Evolutionary conservation across 2,888 invertebrate genomes (phyloP).

Genomic region (Caenorhabditis drosophilae): DNA sequence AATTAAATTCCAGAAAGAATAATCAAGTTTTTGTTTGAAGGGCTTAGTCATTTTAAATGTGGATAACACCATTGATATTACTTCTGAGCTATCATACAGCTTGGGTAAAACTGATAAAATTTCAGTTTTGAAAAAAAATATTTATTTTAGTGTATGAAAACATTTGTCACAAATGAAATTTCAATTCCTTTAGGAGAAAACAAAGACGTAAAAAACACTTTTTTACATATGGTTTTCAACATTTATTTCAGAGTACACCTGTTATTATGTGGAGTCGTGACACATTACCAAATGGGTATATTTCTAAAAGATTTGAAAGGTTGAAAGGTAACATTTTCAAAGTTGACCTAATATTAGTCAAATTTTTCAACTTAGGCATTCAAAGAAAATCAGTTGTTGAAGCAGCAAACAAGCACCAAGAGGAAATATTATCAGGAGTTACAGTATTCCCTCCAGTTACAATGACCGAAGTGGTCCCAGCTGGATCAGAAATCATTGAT

Average conservation of each 20-base stretch:
- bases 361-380: no score
- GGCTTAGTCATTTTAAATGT: constrained; percentile 2
- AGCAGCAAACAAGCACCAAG: no score
- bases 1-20: no score
- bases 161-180: constrained; percentile 37
- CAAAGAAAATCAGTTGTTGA: no score
- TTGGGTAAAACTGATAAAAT: not conserved
- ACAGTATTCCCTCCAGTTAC: no score
- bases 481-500: no score
- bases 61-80: not conserved
- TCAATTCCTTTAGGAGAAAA: constrained; percentile 36
- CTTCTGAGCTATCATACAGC: not conserved
- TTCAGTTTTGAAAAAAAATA: no score
- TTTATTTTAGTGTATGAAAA: constrained; percentile 10
- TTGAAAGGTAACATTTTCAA: constrained; percentile 26
- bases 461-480: no score
- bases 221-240: not conserved
- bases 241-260: not conserved
- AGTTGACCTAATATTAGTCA: no score
- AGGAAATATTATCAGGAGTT: no score
- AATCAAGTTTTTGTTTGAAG: no score
- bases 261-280: not conserved
- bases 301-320: constrained; percentile 31
- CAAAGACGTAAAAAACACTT: constrained; percentile 18
- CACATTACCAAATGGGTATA: not conserved